Base-by-base conservation (phyloP, 2,113 vertebrate genomes). In the Xenopus laevis region DNA sequence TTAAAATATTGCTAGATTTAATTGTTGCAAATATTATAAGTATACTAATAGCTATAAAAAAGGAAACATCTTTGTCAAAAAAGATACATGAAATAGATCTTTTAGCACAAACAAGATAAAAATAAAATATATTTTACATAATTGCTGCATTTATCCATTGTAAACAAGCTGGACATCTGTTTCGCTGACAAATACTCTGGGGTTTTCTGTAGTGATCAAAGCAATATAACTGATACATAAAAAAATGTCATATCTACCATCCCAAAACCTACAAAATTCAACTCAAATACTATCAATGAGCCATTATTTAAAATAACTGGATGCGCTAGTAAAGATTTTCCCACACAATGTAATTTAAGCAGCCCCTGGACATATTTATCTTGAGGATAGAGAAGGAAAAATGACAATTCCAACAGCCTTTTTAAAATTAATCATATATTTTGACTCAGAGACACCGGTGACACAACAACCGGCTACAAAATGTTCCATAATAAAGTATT, bases 121-220 rank as follows among this genome's bases (percentile, higher is more conserved):
- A 47, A 47, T 10, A 47, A 3, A 47, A 47, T 11, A 1, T 12
- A 12, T 50, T 50, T 10, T 16, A 13, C 47, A 50, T 50, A 13
- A 50, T 50, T 50, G 15, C 17, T 16, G 53, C 53, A 13, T 55
- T 55, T 55, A 16, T 55, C 16, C 67, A 57, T 64, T 47, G 55
- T 55, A 63, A 46, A 69, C 47, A 63, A 55, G 23, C 33, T 69
- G 65, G 61, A 69, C 58, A 53, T 75, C 68, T 68, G 33, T 55
- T 60, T 46, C 63, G 64, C 66, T 63, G 74, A 77, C 59, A 77
- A 33, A 70, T 64, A 52, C 47, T 50, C 12, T 27, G 58, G 46
- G 15, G 62, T 76, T 63, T 69, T 55, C 27, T 55, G 47, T 57
- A 21, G 23, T 64, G 50, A 70, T 70, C 18, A 63, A 73, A 53